These are phyloP conservation scores for Drosophila suboccidentalis DNA, from an alignment of 2,888 invertebrate species.

Conservation along the genomic window DNA sequence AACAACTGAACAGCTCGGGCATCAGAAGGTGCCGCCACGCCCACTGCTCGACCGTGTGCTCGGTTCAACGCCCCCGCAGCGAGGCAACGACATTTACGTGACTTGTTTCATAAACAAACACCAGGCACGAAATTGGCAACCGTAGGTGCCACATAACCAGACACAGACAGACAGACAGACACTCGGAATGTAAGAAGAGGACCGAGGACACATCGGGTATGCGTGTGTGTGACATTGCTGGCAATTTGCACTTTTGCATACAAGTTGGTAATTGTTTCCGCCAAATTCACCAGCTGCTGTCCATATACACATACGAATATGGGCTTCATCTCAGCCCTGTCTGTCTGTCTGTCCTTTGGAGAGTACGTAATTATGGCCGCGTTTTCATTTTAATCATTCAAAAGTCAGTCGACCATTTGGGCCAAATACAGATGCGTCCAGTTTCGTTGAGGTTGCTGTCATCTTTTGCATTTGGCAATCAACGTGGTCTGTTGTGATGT, in stretches of 20 bases:
- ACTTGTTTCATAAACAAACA: conserved; percentile 80
- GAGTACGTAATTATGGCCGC: conserved; percentile 47
- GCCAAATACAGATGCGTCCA: conserved; percentile 22
- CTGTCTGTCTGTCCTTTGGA: background rate
- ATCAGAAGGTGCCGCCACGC: conserved; percentile 71
- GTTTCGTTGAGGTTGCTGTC: background rate
- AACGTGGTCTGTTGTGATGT: conserved; percentile 46
- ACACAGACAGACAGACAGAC: conserved; percentile 14
- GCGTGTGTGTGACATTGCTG: conserved; percentile 62
- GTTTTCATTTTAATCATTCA: conserved; percentile 71
- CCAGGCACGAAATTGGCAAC: conserved; percentile 73
- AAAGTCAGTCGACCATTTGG: conserved; percentile 51
- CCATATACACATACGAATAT: conserved; percentile 1
- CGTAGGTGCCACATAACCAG: conserved; percentile 44
- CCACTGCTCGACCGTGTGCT: conserved; percentile 66
- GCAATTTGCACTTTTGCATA: conserved; percentile 77
- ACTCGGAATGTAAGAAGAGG: background rate
- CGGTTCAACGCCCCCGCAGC: conserved; percentile 77
- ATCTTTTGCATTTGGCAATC: conserved; percentile 7
- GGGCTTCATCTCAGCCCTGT: background rate
- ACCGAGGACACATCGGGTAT: conserved; percentile 28
- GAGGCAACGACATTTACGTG: conserved; percentile 72
- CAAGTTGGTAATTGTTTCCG: conserved; percentile 79
- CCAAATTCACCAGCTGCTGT: conserved; percentile 66
- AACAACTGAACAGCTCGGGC: conserved; percentile 26